Evolutionary conservation across 2,888 invertebrate species (phyloP).

Genomic region (Erebia epiphron): DNA sequence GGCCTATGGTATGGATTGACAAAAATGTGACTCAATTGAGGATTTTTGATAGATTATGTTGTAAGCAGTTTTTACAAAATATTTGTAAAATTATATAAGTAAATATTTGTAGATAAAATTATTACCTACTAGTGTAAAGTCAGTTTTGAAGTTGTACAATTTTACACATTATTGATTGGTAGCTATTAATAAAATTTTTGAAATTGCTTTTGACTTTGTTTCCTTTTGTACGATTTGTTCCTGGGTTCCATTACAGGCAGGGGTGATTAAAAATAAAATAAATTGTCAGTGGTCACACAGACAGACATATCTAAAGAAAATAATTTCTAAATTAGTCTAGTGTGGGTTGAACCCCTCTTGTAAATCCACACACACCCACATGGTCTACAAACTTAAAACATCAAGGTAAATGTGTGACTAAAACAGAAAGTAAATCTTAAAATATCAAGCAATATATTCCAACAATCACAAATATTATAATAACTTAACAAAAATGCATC

Average conservation of each 20-base stretch:
- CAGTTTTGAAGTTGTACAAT: constrained; percentile 77
- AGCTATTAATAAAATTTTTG: constrained; percentile 51
- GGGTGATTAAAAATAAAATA: too few relatives aligned
- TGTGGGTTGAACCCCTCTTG: too few relatives aligned
- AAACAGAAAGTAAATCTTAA: constrained; percentile 32
- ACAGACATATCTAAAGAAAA: too few relatives aligned
- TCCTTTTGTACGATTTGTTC: background rate
- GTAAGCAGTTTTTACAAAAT: constrained; percentile 35
- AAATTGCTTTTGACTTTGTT: background rate
- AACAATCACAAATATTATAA: constrained; percentile 62
- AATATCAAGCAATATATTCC: constrained; percentile 62
- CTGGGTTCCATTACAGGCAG: too few relatives aligned
- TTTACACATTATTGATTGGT: constrained; percentile 70
- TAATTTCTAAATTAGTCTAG: too few relatives aligned
- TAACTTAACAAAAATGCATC: constrained; percentile 70
- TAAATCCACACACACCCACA: too few relatives aligned
- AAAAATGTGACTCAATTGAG: constrained; percentile 3
- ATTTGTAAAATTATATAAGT: constrained; percentile 42
- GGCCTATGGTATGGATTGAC: background rate
- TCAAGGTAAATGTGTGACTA: background rate
- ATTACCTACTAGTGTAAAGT: constrained; percentile 47
- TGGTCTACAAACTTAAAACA: background rate
- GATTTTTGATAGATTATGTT: background rate
- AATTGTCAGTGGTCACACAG: too few relatives aligned
- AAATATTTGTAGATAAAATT: constrained; percentile 48